These are phyloP conservation scores for Geotrypetes seraphini DNA, from an alignment of 2,797 vertebrate genomes.

Conservation along the genomic window DNA sequence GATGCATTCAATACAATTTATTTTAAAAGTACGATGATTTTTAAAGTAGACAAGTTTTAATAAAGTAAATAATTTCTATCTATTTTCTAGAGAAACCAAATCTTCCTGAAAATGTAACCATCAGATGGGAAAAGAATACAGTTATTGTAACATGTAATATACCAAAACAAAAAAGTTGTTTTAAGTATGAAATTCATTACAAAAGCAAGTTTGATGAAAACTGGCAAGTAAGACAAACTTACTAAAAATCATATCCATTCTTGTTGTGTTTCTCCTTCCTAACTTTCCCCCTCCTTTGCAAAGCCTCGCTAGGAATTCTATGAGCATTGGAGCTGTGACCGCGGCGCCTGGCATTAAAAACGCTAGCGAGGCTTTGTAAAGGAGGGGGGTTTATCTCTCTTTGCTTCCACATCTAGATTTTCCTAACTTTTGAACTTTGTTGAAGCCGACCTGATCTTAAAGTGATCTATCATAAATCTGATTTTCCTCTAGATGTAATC, in stretches of 20 bases:
- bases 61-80: not conserved
- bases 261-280: not conserved
- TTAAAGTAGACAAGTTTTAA: no score
- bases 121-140: conserved; percentile 16
- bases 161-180: not conserved
- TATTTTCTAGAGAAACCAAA: conserved; percentile 35
- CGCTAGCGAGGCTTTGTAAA: no score
- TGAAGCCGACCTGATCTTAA: not conserved
- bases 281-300: no score
- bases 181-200: conserved; percentile 34
- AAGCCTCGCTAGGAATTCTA: no score
- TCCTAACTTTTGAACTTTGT: fast-evolving
- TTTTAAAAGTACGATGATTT: no score
- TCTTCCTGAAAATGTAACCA: conserved; percentile 20
- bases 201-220: conserved; percentile 21
- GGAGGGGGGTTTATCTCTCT: no score
- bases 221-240: conserved; percentile 34
- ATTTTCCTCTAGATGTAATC: not conserved
- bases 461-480: not conserved
- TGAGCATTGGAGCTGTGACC: no score
- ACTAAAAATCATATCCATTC: not conserved
- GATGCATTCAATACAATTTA: no score
- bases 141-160: conserved; percentile 21
- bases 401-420: fast-evolving
- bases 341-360: no score